These are phyloP conservation scores for Notarius quadriscutis DNA, from an alignment of 2,113 vertebrate species.

Conservation along the genomic window DNA sequence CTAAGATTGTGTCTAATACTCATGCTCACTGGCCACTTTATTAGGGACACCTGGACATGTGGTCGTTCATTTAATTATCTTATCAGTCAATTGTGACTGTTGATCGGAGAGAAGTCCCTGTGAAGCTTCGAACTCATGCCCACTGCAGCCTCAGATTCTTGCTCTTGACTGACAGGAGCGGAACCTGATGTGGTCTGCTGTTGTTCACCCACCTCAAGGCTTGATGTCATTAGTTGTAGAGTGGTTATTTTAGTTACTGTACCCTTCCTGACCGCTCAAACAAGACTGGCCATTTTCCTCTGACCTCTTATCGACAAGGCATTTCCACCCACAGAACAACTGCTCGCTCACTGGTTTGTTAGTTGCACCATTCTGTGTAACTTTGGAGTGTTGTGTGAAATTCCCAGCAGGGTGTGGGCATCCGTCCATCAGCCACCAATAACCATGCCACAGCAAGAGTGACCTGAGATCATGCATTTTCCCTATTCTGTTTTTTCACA, in stretches of 20 bases:
- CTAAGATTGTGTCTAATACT: no score
- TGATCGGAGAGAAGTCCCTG: neutral
- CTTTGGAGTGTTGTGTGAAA: neutral
- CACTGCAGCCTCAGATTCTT: no score
- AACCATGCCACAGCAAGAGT: neutral
- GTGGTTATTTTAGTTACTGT: neutral
- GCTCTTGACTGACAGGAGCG: neutral
- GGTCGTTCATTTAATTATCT: no score
- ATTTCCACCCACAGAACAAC: neutral
- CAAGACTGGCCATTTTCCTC: neutral
- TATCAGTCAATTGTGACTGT: no score
- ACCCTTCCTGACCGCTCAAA: neutral
- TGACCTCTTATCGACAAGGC: neutral
- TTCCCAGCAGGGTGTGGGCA: no score
- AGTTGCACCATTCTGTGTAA: no score
- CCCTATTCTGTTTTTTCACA: neutral
- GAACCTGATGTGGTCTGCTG: neutral
- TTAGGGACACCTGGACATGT: no score
- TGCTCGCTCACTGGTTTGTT: neutral
- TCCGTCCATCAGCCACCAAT: no score
- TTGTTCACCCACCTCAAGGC: neutral
- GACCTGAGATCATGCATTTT: neutral
- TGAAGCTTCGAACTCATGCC: no score
- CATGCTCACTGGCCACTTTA: no score
- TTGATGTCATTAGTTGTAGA: neutral